Conservation (phyloP, 2,797 vertebrate species). For the Centropyge bicolor region DNA sequence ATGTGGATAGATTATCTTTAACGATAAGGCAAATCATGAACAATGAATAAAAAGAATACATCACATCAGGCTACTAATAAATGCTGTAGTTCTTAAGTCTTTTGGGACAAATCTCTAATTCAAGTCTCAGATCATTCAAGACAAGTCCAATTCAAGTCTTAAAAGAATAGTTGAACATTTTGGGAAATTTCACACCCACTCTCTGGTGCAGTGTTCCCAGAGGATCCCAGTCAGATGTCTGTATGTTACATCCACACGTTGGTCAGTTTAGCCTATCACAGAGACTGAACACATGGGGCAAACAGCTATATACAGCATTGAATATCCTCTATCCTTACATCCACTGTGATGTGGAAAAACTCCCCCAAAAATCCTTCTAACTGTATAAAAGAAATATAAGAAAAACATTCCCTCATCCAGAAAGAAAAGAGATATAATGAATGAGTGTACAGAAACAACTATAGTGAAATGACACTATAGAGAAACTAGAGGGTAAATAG, state of each 20-base stretch:
- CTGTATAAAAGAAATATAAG: not conserved
- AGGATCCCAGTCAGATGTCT: not conserved
- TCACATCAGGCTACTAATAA: not conserved
- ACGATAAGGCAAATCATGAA: not conserved
- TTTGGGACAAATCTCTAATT: not conserved
- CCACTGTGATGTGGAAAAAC: not conserved
- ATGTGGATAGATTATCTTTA: slow-evolving; percentile 13
- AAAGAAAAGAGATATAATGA: not conserved
- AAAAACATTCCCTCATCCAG: not conserved
- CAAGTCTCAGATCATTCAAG: not conserved
- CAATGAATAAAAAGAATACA: slow-evolving; percentile 16
- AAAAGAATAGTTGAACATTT: not conserved
- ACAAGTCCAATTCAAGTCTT: not conserved
- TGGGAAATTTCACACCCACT: not conserved
- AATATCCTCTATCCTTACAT: not conserved
- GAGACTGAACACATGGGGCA: no score
- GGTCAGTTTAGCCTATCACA: no score
- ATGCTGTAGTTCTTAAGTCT: not conserved
- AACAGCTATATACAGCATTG: not conserved
- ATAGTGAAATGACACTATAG: not conserved
- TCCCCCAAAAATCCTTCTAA: not conserved
- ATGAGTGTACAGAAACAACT: not conserved
- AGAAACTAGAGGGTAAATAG: not conserved
- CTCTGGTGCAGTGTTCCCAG: not conserved
- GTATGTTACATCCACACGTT: not conserved